Conservation (phyloP, 2,888 invertebrate species). For the Caenorhabditis wallacei region DNA sequence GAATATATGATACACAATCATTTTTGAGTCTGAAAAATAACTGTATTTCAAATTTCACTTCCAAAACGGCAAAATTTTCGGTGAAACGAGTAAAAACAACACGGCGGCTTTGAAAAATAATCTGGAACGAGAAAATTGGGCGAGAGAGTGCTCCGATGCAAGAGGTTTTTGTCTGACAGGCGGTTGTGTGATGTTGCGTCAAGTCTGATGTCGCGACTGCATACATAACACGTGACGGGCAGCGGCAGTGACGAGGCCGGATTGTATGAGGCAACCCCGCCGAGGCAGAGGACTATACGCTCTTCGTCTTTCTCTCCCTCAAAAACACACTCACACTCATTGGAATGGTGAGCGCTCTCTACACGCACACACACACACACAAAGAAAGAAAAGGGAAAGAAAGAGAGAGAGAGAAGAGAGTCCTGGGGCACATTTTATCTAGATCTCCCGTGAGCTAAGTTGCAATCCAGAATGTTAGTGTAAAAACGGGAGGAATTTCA, state of each 20-base stretch:
- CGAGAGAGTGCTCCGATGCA: neutral
- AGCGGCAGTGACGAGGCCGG: slow-evolving; percentile 30
- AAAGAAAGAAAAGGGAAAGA: no score
- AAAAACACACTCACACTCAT: slow-evolving; percentile 37
- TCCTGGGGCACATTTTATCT: neutral
- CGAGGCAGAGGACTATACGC: slow-evolving; percentile 16
- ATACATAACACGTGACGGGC: slow-evolving; percentile 57
- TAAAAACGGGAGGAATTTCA: neutral
- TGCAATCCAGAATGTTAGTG: neutral
- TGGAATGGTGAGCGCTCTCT: neutral
- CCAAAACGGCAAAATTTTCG: neutral
- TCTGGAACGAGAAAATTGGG: slow-evolving; percentile 27
- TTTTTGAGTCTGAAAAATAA: slow-evolving; percentile 29
- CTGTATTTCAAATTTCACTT: slow-evolving; percentile 1
- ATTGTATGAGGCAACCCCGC: slow-evolving; percentile 17
- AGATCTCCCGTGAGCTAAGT: neutral
- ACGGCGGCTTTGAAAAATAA: slow-evolving; percentile 28
- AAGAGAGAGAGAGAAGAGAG: neutral
- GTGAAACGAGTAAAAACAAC: slow-evolving; percentile 39
- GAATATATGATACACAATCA: slow-evolving; percentile 55
- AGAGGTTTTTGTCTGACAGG: slow-evolving; percentile 14
- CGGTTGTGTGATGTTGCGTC: slow-evolving; percentile 39
- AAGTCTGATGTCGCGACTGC: slow-evolving; percentile 50
- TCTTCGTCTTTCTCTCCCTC: slow-evolving; percentile 9
- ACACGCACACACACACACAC: no score